These are phyloP conservation scores for Sebastes taczanowskii DNA, from an alignment of 2,797 vertebrate species.

Conservation along the genomic window DNA sequence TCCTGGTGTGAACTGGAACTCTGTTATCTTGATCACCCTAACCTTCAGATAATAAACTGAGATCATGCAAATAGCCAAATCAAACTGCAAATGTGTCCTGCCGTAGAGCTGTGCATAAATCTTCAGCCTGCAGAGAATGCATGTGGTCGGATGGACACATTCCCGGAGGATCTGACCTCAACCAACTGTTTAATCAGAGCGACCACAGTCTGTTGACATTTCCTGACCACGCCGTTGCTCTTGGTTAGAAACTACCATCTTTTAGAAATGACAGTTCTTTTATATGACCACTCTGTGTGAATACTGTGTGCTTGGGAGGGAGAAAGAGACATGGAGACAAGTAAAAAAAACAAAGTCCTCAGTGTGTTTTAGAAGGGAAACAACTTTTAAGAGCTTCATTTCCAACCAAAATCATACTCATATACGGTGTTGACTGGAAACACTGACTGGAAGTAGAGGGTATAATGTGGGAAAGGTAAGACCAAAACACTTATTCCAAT, in stretches of 20 bases:
- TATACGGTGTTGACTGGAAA: background rate
- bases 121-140: slow-evolving; percentile 9
- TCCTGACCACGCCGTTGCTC: slow-evolving; percentile 30
- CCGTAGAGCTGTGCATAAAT: background rate
- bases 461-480: background rate
- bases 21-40: background rate
- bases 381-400: background rate
- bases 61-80: background rate
- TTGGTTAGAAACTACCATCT: slow-evolving; percentile 20
- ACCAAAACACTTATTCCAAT: background rate
- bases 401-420: background rate
- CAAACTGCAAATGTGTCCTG: background rate
- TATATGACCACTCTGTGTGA: background rate
- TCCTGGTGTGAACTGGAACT: background rate
- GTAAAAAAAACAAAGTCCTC: background rate
- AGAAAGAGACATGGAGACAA: background rate
- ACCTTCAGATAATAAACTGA: background rate
- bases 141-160: slow-evolving; percentile 5
- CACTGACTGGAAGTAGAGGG: background rate
- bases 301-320: background rate
- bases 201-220: slow-evolving; percentile 42
- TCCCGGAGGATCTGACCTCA: slow-evolving; percentile 28
- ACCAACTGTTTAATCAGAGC: slow-evolving; percentile 33
- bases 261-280: slow-evolving; percentile 1
- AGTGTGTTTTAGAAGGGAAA: background rate